phyloP scores from a whole-genome alignment of 1,140 invertebrate genomes.

The Aradophagus sp. region DNA sequence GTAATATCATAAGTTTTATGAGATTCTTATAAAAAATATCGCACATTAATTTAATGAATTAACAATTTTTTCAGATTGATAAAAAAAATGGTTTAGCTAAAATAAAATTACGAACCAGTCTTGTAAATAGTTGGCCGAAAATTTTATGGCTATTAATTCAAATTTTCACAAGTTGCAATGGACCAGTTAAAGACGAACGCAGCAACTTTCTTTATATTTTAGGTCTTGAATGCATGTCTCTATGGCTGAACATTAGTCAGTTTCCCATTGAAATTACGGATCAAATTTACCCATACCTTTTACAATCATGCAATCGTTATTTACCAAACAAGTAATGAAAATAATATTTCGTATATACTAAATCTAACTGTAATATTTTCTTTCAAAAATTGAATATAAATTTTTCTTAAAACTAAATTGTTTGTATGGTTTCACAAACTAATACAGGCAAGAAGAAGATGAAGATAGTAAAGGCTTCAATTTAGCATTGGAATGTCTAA shows the following conservation, averaged over 20 bases:
- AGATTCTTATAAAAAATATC: too few species aligned
- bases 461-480: conserved; percentile 63
- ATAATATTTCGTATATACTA: background rate
- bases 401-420: too few species aligned
- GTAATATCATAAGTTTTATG: too few species aligned
- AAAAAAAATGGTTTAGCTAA: conserved; percentile 49
- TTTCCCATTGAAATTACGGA: conserved; percentile 63
- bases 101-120: conserved; percentile 44
- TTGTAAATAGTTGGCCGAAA: conserved; percentile 65
- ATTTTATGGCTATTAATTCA: conserved; percentile 64
- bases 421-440: too few species aligned
- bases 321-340: conserved; percentile 61
- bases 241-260: conserved; percentile 66
- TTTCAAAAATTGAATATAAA: background rate
- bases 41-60: too few species aligned
- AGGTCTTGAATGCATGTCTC: conserved; percentile 64
- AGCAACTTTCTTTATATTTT: conserved; percentile 60
- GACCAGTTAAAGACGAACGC: conserved; percentile 34
- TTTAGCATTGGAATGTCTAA: conserved; percentile 66
- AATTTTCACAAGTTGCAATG: conserved; percentile 64
- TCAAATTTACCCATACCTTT: conserved; percentile 65
- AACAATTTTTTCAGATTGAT: conserved; percentile 59
- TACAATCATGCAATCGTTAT: conserved; percentile 66
- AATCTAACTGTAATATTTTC: background rate
- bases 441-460: conserved; percentile 56